A percentile compares a stretch with the other conserved stretches of the same genome.
phyloP scores from a whole-genome alignment of 2,888 invertebrate species.

The Bimastos eiseni region DNA sequence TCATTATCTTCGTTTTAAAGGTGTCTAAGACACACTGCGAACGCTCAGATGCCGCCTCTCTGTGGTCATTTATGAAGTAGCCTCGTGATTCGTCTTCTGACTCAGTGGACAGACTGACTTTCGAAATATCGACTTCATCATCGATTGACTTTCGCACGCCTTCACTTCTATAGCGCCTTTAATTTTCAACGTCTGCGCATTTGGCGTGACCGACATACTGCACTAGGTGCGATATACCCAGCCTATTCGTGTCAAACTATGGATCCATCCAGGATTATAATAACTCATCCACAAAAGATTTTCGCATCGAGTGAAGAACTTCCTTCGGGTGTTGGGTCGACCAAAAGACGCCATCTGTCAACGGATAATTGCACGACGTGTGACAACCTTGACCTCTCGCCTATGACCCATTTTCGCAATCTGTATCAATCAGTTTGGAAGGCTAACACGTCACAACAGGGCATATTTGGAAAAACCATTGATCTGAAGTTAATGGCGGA shows the following conservation, averaged over 20 bases:
- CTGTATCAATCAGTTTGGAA: neutral
- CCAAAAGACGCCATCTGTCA: neutral
- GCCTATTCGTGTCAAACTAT: too few relatives aligned
- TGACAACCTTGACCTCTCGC: neutral
- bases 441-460: neutral
- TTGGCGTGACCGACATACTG: too few relatives aligned
- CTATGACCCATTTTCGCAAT: neutral
- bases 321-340: neutral
- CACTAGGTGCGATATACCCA: too few relatives aligned
- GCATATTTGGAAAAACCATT: neutral
- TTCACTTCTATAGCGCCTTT: too few relatives aligned
- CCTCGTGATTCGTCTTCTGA: neutral
- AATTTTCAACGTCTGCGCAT: neutral
- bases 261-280: too few relatives aligned
- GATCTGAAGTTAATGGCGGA: neutral
- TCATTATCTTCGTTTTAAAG: too few relatives aligned
- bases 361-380: neutral
- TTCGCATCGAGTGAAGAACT: neutral
- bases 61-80: neutral
- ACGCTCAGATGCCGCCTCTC: neutral
- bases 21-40: too few relatives aligned
- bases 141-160: neutral
- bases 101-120: too few relatives aligned
- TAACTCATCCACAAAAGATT: too few relatives aligned
- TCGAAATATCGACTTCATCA: too few relatives aligned